Conservation (phyloP, 2,113 vertebrate genomes). For the Taxidea taxus region DNA sequence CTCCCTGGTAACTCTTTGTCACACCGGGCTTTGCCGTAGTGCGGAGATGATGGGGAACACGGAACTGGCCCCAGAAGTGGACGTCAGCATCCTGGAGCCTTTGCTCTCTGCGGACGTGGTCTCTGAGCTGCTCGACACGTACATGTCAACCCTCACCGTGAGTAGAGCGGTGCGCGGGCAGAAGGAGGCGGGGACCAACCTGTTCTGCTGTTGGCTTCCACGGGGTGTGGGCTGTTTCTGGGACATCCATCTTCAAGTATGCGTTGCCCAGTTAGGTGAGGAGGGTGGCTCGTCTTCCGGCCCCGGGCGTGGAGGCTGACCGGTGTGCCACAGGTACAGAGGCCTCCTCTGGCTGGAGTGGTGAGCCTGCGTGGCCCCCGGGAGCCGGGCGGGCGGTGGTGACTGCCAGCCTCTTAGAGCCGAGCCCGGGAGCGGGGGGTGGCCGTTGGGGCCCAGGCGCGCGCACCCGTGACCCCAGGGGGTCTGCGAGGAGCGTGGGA, state of each 20-base stretch:
- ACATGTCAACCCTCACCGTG: constrained; percentile 95
- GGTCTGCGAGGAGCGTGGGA: background rate
- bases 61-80: constrained; percentile 91
- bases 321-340: background rate
- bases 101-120: constrained; percentile 90
- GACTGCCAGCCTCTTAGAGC: background rate
- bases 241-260: background rate
- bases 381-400: background rate
- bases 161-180: constrained; percentile 65
- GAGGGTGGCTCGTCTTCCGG: background rate
- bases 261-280: background rate
- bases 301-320: background rate
- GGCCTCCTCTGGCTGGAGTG: background rate
- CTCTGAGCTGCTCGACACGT: constrained; percentile 92
- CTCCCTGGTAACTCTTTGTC: background rate
- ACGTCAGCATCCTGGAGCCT: constrained; percentile 86
- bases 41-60: constrained; percentile 96
- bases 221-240: background rate
- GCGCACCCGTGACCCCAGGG: background rate
- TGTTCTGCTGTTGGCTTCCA: background rate
- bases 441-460: background rate
- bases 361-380: accelerated
- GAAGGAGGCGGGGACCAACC: too few species aligned
- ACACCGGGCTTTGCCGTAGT: constrained; percentile 75
- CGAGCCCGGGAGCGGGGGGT: background rate